These are phyloP conservation scores for Procavia capensis DNA, from an alignment of 2,113 vertebrate genomes.

Conservation along the genomic window DNA sequence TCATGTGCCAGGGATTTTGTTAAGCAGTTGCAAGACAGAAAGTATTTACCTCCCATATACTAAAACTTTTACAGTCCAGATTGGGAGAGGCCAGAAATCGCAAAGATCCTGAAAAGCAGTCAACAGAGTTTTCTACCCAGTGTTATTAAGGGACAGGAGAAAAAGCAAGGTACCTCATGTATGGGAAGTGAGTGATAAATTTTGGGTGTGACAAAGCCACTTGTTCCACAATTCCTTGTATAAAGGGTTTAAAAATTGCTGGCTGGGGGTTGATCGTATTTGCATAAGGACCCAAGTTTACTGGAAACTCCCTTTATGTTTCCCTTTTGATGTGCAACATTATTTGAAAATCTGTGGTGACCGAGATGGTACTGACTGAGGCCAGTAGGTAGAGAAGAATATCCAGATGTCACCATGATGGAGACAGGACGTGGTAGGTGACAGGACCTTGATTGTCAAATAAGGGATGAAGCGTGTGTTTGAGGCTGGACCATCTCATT, in stretches of 20 bases:
- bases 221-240: not conserved
- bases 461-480: not conserved
- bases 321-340: not conserved
- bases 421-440: not conserved
- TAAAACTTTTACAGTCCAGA: not conserved
- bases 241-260: not conserved
- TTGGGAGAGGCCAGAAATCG: not conserved
- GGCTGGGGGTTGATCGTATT: not conserved
- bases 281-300: not conserved
- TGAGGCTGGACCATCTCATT: not conserved
- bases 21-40: not conserved
- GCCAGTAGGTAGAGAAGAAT: not conserved
- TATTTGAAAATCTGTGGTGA: constrained; percentile 42
- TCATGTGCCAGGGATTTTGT: not conserved
- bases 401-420: not conserved
- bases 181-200: not conserved
- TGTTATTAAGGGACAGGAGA: not conserved
- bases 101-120: not conserved
- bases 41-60: not conserved
- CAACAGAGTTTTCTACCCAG: not conserved
- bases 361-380: not conserved
- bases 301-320: constrained; percentile 48
- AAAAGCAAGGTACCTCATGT: not conserved
- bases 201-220: not conserved
- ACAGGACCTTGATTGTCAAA: not conserved